Percentiles rank a stretch among this genome's conserved stretches.
These are phyloP conservation scores for Alouatta palliata DNA, from an alignment of 2,113 vertebrate species.

Conservation along the genomic window DNA sequence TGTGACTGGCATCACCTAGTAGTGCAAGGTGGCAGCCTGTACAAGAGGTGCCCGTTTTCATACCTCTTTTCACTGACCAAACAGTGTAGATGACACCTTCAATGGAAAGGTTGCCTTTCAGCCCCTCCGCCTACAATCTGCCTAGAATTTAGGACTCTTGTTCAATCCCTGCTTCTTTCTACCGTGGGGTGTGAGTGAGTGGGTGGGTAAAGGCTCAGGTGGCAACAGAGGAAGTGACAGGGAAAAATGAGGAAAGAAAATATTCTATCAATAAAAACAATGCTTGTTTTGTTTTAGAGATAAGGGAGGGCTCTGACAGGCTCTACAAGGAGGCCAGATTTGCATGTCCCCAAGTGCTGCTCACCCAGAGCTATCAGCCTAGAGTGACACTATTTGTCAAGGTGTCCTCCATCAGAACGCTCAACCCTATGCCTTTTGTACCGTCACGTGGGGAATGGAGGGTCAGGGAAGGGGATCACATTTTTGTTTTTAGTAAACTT, in stretches of 20 bases:
- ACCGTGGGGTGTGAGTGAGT: accelerated
- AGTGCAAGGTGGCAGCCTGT: not conserved
- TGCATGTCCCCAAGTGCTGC: not conserved
- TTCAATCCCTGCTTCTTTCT: not conserved
- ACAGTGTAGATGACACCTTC: not conserved
- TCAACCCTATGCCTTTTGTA: not conserved
- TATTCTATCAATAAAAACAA: not conserved
- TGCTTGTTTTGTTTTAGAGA: not conserved
- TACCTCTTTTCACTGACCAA: not conserved
- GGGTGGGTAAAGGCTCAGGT: not conserved
- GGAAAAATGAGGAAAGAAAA: not conserved
- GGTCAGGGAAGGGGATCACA: too few species aligned
- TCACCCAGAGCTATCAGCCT: not conserved
- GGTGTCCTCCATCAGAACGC: not conserved
- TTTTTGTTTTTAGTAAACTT: not conserved
- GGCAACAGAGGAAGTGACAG: not conserved
- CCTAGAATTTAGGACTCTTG: not conserved
- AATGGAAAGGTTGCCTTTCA: not conserved
- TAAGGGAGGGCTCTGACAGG: not conserved
- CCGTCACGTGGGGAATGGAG: not conserved
- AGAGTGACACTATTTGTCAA: not conserved
- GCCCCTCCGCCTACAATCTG: not conserved
- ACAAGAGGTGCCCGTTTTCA: not conserved
- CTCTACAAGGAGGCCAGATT: not conserved
- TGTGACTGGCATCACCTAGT: not conserved